phyloP scores from a whole-genome alignment of 2,888 invertebrate species.

The Sabellastarte sp. region DNA sequence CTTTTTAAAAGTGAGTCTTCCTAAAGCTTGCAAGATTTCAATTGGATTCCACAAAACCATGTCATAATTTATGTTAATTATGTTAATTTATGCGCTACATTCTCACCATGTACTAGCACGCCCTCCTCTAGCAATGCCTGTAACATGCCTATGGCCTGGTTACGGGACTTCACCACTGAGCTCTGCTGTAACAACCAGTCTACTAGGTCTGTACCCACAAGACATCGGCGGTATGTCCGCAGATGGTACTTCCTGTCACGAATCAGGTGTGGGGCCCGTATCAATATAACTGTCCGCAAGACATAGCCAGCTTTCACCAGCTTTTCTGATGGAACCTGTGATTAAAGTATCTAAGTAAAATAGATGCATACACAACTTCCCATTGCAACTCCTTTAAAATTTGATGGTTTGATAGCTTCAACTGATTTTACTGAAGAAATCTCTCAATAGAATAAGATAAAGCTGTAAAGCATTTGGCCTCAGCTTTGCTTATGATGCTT shows the following conservation, averaged over 20 bases:
- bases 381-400: no score
- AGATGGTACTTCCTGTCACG: conserved; percentile 67
- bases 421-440: no score
- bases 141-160: conserved; percentile 80
- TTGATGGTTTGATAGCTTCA: no score
- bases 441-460: no score
- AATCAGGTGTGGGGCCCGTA: conserved; percentile 67
- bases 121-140: conserved; percentile 79
- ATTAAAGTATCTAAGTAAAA: conserved; percentile 4
- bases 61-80: no score
- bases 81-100: no score
- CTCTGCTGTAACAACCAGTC: conserved; percentile 75
- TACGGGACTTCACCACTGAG: conserved; percentile 65
- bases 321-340: conserved; percentile 65
- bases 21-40: no score
- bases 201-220: conserved; percentile 78
- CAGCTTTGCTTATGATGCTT: no score
- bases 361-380: no score
- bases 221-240: conserved; percentile 66
- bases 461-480: no score
- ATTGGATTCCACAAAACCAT: no score
- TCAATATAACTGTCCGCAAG: conserved; percentile 69
- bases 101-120: conserved; percentile 73
- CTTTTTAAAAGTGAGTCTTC: no score
- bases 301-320: conserved; percentile 73